phyloP scores from a whole-genome alignment of 2,797 vertebrate species.

The Sebastiscus tertius region DNA sequence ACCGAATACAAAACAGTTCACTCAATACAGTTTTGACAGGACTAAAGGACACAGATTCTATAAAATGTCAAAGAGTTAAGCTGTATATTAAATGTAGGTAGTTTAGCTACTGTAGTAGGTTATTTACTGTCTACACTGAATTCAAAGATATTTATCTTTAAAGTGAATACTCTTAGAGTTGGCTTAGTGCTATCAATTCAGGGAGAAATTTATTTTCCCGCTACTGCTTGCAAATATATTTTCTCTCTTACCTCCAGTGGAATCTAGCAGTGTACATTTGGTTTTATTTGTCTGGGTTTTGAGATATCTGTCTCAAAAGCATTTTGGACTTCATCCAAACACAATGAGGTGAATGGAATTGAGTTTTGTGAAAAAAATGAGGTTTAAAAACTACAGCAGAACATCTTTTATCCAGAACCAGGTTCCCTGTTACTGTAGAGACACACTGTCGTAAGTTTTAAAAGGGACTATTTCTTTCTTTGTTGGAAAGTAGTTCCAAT shows the following conservation, averaged over 20 bases:
- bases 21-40: slow-evolving; percentile 42
- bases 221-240: neutral
- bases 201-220: slow-evolving; percentile 5
- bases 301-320: neutral
- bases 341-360: neutral
- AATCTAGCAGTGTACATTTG: neutral
- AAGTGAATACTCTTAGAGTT: neutral
- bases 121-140: neutral
- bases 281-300: neutral
- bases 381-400: neutral
- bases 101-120: neutral
- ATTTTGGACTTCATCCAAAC: neutral
- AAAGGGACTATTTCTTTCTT: neutral
- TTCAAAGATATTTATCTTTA: neutral
- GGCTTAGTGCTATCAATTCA: slow-evolving; percentile 1
- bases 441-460: neutral
- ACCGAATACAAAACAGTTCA: slow-evolving; percentile 59
- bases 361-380: neutral
- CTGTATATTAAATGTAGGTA: neutral
- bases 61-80: neutral
- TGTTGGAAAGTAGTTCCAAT: neutral
- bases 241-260: neutral
- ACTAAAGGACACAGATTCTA: slow-evolving; percentile 1
- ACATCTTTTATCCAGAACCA: neutral
- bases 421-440: neutral